Evolutionary conservation across 1,140 invertebrate genomes (phyloP).

Genomic region (Sarcophaga peregrina): DNA sequence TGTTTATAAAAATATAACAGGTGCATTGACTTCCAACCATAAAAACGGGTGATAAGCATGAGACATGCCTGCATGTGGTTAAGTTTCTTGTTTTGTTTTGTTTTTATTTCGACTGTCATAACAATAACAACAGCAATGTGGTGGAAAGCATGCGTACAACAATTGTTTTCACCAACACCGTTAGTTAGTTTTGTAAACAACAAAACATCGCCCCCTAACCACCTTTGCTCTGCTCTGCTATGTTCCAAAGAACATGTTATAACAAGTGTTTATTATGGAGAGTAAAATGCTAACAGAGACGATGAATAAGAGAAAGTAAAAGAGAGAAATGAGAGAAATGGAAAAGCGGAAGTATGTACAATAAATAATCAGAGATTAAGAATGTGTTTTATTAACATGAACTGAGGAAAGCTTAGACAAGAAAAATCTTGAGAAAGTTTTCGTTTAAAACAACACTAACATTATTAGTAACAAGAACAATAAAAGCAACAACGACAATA

Average conservation of each 20-base stretch:
- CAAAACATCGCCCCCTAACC: too few species aligned
- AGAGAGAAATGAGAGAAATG: background rate
- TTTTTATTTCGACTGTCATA: background rate
- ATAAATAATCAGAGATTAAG: background rate
- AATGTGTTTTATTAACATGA: background rate
- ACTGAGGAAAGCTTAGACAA: conserved; percentile 10
- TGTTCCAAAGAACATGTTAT: background rate
- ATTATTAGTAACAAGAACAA: too few species aligned
- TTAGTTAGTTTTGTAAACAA: too few species aligned
- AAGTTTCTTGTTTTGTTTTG: conserved; percentile 11
- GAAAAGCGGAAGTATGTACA: background rate
- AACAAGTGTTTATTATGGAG: conserved; percentile 22
- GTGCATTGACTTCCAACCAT: conserved; percentile 29
- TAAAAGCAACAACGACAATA: too few species aligned
- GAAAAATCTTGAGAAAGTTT: conserved; percentile 25
- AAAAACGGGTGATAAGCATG: background rate
- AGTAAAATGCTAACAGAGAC: background rate
- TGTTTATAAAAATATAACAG: conserved; percentile 22
- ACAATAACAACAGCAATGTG: background rate
- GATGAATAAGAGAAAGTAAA: background rate
- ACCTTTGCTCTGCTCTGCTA: too few species aligned
- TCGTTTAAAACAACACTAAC: background rate
- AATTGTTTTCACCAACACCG: conserved; percentile 39
- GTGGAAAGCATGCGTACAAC: conserved; percentile 24
- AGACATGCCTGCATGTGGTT: background rate